Conservation (phyloP, 2,888 invertebrate species). For the Taenaris catops region DNA sequence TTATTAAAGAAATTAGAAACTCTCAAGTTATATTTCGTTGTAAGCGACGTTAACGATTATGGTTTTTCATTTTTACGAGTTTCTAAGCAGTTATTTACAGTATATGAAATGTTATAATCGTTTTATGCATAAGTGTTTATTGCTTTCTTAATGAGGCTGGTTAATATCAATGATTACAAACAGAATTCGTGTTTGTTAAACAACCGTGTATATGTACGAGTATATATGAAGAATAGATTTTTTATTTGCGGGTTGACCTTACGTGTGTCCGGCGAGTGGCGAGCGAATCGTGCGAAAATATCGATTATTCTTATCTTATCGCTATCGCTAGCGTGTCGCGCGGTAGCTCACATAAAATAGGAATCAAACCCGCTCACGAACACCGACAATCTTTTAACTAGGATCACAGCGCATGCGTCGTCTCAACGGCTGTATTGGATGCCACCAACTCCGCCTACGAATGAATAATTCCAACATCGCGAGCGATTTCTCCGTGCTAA, state of each 20-base stretch:
- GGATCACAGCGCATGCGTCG: slow-evolving; percentile 54
- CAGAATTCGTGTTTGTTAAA: no score
- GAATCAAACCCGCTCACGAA: slow-evolving; percentile 50
- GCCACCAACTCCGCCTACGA: slow-evolving; percentile 57
- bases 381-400: slow-evolving; percentile 14
- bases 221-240: no score
- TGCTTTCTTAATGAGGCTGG: no score
- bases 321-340: slow-evolving; percentile 55
- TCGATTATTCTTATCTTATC: slow-evolving; percentile 46
- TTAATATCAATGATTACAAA: no score
- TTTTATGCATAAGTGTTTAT: no score
- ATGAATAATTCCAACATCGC: slow-evolving; percentile 43
- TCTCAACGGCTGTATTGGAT: slow-evolving; percentile 49
- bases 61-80: no score
- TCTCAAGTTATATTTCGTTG: no score
- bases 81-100: no score
- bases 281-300: slow-evolving; percentile 71
- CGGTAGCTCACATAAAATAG: slow-evolving; percentile 45
- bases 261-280: slow-evolving; percentile 55
- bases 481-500: slow-evolving; percentile 29
- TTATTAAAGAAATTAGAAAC: no score
- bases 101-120: no score
- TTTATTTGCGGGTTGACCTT: slow-evolving; percentile 49
- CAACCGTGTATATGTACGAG: no score
- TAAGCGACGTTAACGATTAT: no score